phyloP scores from a whole-genome alignment of 2,797 vertebrate species.

The Vespertilio murinus region DNA sequence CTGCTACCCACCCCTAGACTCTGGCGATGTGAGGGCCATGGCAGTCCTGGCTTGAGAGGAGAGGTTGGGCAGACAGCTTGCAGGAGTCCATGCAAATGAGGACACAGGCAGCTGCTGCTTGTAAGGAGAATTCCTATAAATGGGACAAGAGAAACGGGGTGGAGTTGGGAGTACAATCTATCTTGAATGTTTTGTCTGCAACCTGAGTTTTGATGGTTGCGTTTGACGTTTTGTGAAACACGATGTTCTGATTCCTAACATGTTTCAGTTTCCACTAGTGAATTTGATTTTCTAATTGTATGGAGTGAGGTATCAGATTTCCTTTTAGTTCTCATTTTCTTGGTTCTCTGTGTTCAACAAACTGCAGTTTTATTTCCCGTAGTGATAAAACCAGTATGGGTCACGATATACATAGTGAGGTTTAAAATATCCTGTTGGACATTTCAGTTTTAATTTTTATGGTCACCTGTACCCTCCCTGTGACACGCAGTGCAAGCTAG shows the following conservation, averaged over 20 bases:
- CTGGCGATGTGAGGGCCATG: not conserved
- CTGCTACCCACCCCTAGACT: not conserved
- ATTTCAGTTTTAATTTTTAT: not conserved
- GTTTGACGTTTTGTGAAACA: conserved; percentile 3
- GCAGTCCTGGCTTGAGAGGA: not conserved
- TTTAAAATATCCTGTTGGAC: not conserved
- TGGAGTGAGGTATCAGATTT: not conserved
- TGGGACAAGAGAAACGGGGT: not conserved
- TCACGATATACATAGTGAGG: not conserved
- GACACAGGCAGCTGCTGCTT: not conserved
- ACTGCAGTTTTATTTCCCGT: not conserved
- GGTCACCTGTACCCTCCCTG: not conserved
- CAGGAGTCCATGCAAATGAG: not conserved
- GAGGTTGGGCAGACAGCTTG: not conserved
- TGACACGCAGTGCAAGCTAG: not conserved
- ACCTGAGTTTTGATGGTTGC: not conserved
- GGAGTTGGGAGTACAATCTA: not conserved
- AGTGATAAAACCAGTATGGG: not conserved
- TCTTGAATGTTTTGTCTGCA: not conserved
- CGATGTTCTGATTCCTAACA: not conserved
- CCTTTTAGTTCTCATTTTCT: not conserved
- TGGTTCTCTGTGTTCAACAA: conserved; percentile 25
- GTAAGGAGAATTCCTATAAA: not conserved
- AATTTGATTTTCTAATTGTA: conserved; percentile 45
- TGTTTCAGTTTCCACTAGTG: not conserved